These are phyloP conservation scores for Acanthornis magna DNA, from an alignment of 2,797 vertebrate species.

Conservation along the genomic window DNA sequence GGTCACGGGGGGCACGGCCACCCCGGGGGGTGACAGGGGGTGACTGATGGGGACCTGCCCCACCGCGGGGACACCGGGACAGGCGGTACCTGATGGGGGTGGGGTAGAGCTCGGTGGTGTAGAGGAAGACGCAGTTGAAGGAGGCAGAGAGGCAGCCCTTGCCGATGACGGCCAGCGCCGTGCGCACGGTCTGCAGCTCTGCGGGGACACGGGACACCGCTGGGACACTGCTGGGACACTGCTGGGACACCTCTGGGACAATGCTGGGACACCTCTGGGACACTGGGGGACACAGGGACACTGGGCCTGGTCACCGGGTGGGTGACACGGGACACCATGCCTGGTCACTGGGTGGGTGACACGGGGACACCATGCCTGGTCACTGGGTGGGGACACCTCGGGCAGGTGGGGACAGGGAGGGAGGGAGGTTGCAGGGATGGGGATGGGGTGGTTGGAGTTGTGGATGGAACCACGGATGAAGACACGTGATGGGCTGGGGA, in stretches of 20 bases:
- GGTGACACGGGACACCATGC: too few relatives aligned
- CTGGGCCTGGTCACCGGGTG: accelerated
- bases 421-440: neutral
- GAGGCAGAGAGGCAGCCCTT: constrained; percentile 91
- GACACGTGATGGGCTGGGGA: neutral
- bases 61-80: neutral
- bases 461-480: accelerated
- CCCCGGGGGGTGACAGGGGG: neutral
- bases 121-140: constrained; percentile 89
- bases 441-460: accelerated
- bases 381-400: too few relatives aligned
- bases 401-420: neutral
- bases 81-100: constrained; percentile 84
- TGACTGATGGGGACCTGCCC: accelerated
- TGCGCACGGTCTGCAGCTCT: constrained; percentile 82
- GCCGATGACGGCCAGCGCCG: constrained; percentile 85
- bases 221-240: too few relatives aligned
- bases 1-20: neutral
- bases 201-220: neutral
- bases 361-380: too few relatives aligned
- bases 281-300: neutral
- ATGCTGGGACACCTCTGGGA: neutral
- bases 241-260: too few relatives aligned
- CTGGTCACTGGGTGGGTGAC: too few relatives aligned
- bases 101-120: constrained; percentile 88